A percentile compares a stretch with the other conserved stretches of the same genome.
phyloP scores from a whole-genome alignment of 2,888 invertebrate genomes.

The Erpobdella octoculata region DNA sequence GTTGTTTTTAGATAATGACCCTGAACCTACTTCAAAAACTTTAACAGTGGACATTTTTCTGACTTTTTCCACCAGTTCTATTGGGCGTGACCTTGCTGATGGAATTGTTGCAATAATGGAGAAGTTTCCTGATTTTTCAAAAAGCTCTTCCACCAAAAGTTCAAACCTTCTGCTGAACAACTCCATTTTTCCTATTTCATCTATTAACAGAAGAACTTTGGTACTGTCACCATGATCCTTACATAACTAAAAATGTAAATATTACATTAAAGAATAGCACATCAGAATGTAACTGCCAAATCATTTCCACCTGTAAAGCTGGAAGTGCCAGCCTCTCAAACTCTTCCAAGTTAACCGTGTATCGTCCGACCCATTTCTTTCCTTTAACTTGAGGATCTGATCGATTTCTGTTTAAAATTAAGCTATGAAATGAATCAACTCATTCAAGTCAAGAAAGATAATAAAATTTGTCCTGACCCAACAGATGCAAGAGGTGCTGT shows the following conservation, averaged over 20 bases:
- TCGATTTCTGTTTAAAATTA: not conserved
- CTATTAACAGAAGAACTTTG: slow-evolving; percentile 1
- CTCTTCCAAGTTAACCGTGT: not conserved
- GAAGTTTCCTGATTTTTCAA: not conserved
- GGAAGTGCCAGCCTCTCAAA: slow-evolving; percentile 13
- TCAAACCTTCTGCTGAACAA: slow-evolving; percentile 15
- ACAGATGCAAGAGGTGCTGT: not conserved
- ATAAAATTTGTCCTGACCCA: too few species aligned
- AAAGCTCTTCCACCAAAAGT: not conserved
- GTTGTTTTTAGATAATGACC: not conserved
- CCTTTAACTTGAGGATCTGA: not conserved
- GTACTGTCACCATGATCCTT: not conserved
- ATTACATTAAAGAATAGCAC: not conserved
- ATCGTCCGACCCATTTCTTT: not conserved
- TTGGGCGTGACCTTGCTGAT: not conserved
- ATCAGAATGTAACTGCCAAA: not conserved
- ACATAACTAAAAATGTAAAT: not conserved
- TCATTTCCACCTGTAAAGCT: not conserved
- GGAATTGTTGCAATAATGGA: slow-evolving; percentile 4
- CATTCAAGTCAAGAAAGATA: too few species aligned
- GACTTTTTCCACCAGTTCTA: not conserved
- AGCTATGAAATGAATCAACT: too few species aligned
- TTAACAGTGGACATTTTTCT: not conserved
- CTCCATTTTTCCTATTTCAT: slow-evolving; percentile 18
- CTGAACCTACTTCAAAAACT: not conserved